Base-by-base conservation (phyloP, 2,888 invertebrate species). In the Drosophila stalkeri region DNA sequence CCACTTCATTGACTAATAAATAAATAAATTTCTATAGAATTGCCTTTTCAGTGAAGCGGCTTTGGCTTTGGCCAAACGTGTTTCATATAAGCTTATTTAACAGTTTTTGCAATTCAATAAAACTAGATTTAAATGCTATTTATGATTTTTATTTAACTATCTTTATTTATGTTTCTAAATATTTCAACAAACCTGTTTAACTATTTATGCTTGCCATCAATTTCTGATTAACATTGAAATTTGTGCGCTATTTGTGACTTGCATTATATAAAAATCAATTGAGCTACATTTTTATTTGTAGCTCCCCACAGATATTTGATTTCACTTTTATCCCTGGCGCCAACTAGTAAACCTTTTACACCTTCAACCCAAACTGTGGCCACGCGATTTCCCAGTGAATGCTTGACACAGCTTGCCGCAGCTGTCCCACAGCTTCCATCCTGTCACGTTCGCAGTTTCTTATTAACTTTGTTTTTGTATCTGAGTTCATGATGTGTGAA, bases 401-500 rank as follows among this genome's bases (percentile, higher is more conserved):
- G 75, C 66, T 82, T 54, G 33, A 37, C 54, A 20, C 37, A n/a
- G 80, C 72, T 63, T 77, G 72, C 64, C 56, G 62, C 78, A 65
- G 66, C 66, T 80, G 77, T 67, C 75, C 79, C 62, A 46, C 62
- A 60, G 77, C 56, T 64, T 64, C 56, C 59, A 63, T 12, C 72
- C 77, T 72, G 76, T 80, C 84, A 86, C 84, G 84, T 89, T 69
- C 46, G 59, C 59, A 55, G 60, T 44, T 78, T 69, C 81, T 87
- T 85, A 84, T 87, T 86, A 85, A 85, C 85, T 81, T 87, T 85
- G 79, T 44, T 44, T 46, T 23, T 23, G 84, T 84, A 86, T 73
- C 64, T 72, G 43, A 62, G 54, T 64, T 76, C 74, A 86, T 84
- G 85, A 81, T 79, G 79, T 75, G 85, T 60, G 80, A 81, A 89